Percentiles rank a stretch among this genome's conserved stretches.
These are phyloP conservation scores for Mustela erminea DNA, from an alignment of 2,797 vertebrate genomes.

Conservation along the genomic window DNA sequence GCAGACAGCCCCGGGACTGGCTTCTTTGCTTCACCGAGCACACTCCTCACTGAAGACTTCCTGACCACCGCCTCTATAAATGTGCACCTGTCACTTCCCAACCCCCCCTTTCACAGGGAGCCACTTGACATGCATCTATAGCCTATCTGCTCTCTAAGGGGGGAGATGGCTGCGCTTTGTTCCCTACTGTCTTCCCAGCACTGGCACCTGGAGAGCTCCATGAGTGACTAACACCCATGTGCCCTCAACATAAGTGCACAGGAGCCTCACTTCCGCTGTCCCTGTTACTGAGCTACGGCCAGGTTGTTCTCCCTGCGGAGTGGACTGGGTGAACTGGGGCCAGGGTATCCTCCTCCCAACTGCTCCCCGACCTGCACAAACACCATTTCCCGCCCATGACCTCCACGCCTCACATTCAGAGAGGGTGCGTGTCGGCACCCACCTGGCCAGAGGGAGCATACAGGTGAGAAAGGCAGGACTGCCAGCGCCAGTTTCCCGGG, in stretches of 20 bases:
- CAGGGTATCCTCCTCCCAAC: background rate
- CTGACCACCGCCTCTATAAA: background rate
- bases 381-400: background rate
- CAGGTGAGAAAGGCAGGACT: background rate
- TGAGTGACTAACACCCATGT: background rate
- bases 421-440: background rate
- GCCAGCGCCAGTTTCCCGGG: background rate
- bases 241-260: background rate
- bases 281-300: background rate
- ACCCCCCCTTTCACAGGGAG: background rate
- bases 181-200: background rate
- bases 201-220: background rate
- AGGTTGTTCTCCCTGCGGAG: background rate
- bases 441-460: background rate
- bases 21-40: background rate
- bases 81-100: background rate
- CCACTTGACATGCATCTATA: background rate
- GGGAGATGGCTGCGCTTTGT: background rate
- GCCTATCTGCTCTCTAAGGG: background rate
- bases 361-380: background rate
- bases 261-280: fast-evolving
- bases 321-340: background rate
- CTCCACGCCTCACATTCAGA: too few species aligned
- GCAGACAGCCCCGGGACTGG: fast-evolving
- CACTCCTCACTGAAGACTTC: background rate